Conservation (phyloP, 2,113 vertebrate species). For the Podarcis cretensis region DNA sequence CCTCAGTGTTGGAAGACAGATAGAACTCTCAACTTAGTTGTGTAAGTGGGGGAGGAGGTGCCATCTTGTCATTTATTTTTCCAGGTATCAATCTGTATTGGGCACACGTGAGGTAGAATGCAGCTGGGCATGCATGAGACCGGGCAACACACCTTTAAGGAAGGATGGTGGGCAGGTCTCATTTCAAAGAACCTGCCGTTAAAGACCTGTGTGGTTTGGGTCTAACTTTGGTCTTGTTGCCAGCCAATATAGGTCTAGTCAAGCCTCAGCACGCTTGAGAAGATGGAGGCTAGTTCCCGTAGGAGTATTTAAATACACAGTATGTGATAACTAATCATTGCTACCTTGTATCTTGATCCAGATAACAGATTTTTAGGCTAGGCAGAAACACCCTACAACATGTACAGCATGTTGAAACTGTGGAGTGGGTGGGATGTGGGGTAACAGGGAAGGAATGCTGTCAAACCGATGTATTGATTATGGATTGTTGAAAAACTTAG, state of each 20-base stretch:
- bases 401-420: neutral
- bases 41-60: neutral
- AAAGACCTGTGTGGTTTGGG: neutral
- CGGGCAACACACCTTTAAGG: neutral
- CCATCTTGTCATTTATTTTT: neutral
- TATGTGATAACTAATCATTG: neutral
- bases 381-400: neutral
- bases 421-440: neutral
- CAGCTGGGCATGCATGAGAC: neutral
- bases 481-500: neutral
- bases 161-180: neutral
- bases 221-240: neutral
- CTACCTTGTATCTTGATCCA: neutral
- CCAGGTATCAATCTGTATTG: neutral
- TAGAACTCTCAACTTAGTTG: neutral
- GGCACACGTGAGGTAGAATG: neutral
- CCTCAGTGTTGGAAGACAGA: neutral
- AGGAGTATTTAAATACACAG: conserved; percentile 3
- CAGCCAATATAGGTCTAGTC: neutral
- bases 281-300: neutral
- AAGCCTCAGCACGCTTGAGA: neutral
- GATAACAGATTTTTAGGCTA: neutral
- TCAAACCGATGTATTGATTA: neutral
- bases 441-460: neutral
- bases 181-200: neutral